Conservation (phyloP, 2,888 invertebrate genomes). For the Chromoteleia sp. region DNA sequence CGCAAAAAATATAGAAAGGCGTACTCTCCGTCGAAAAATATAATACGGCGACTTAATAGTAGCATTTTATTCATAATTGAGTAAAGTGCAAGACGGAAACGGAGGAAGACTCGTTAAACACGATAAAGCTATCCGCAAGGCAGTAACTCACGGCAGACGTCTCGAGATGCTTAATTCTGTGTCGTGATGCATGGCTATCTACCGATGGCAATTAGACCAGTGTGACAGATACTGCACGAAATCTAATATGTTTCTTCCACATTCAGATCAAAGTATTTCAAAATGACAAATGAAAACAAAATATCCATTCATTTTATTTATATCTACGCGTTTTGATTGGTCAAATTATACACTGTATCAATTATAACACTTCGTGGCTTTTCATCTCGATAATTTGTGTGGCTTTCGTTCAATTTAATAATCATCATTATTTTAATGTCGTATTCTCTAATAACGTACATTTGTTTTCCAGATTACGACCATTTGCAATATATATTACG, state of each 20-base stretch:
- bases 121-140: conserved; percentile 76
- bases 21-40: conserved; percentile 1
- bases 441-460: no score
- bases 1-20: background rate
- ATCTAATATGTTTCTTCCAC: conserved; percentile 69
- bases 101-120: conserved; percentile 74
- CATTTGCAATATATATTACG: no score
- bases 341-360: conserved; percentile 22
- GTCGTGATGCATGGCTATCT: conserved; percentile 77
- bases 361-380: conserved; percentile 10
- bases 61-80: conserved; percentile 55
- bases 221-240: conserved; percentile 77
- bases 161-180: conserved; percentile 71
- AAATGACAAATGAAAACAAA: conserved; percentile 41
- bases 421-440: conserved; percentile 2
- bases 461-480: no score
- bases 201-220: conserved; percentile 78
- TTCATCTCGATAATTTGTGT: conserved; percentile 11
- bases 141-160: conserved; percentile 75
- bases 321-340: conserved; percentile 32
- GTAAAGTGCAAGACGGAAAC: conserved; percentile 36
- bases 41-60: conserved; percentile 15
- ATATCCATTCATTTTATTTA: conserved; percentile 38
- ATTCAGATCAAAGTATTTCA: conserved; percentile 52
- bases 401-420: background rate